Evolutionary conservation across 1,140 invertebrate genomes (phyloP), one percentile per base, ranked within the genome.

Genomic region (Calephelis virginiensis): DNA sequence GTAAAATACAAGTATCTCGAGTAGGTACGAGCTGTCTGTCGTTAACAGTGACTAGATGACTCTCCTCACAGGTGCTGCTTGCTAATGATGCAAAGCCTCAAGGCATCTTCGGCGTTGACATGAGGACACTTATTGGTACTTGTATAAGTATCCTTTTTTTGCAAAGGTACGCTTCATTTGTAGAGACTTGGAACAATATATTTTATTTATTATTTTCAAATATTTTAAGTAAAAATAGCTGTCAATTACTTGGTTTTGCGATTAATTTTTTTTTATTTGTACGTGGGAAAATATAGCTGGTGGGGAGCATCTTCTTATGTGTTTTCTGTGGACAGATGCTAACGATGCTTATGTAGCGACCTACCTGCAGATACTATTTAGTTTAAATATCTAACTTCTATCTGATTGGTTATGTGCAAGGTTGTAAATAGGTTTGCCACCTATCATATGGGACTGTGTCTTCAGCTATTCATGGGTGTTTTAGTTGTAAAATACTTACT

Each of bases 81-180:
- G 82, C 82, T 86, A 86, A 86, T 84, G 82, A 86, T 81, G 81
- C 73, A 75, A 82, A 76, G 76, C 73, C 77, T 72, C 70, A 71
- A 71, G 76, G 78, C 78, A 78, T 75, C 77, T 71, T 75, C 73
- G 81, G 75, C 76, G 75, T 76, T 77, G 79, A 79, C 80, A 77
- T 77, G 69, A 75, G 71, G 73, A 77, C 77, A 69, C 78, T 83
- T 81, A 78, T 84, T 76, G 75, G 71, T 74, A 80, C 80, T 78
- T 78, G 73, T 80, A 77, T 75, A 80, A 79, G 74, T 68, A 77
- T 81, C 80, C 78, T 81, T 80, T 80, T 74, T 71, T 70, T 72
- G 50, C 62, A 77, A 77, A 66, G 77, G 67, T 65, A 68, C 63
- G 66, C 66, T 74, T 71, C 70, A 74, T 69, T 74, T 71, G 64